A percentile compares a stretch with the other conserved stretches of the same genome.
Evolutionary conservation across 2,797 vertebrate genomes (phyloP).

Genomic region (Macroramphosus scolopax): DNA sequence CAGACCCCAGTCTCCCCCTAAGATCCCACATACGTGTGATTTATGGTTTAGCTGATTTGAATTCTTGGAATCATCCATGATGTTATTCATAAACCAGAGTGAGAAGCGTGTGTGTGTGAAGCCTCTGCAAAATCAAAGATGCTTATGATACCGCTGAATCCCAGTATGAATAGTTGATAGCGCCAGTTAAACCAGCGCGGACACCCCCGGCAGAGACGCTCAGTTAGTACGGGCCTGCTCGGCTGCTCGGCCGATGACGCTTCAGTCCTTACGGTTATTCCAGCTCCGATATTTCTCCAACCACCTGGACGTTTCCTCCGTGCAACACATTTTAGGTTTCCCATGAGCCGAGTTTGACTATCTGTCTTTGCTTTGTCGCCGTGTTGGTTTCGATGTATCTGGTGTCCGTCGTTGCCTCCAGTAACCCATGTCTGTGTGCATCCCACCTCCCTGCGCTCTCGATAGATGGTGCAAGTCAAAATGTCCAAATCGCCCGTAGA

Average conservation of each 20-base stretch:
- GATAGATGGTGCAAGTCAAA: constrained; percentile 83
- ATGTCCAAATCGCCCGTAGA: constrained; percentile 83
- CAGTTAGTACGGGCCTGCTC: constrained; percentile 59
- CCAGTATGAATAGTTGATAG: not conserved
- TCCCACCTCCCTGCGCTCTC: constrained; percentile 72
- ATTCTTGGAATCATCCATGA: too few relatives aligned
- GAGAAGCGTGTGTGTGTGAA: too few relatives aligned
- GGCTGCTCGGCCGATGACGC: constrained; percentile 47
- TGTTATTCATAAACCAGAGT: too few relatives aligned
- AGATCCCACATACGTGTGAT: too few relatives aligned
- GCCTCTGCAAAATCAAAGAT: too few relatives aligned
- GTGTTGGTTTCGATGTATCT: constrained; percentile 56
- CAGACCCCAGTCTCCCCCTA: not conserved
- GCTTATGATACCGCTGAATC: too few relatives aligned
- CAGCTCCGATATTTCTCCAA: constrained; percentile 27
- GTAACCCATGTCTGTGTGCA: constrained; percentile 66
- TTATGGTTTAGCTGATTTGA: too few relatives aligned
- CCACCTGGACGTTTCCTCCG: constrained; percentile 3
- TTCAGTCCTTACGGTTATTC: constrained; percentile 33
- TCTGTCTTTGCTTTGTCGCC: constrained; percentile 16
- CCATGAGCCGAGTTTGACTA: constrained; percentile 2
- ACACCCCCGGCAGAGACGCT: constrained; percentile 48
- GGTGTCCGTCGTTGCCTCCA: constrained; percentile 50
- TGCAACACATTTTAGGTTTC: constrained; percentile 11
- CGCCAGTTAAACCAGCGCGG: not conserved